Percentiles rank a stretch among this genome's conserved stretches.
These are phyloP conservation scores for Oncorhynchus mykiss DNA, from an alignment of 2,113 vertebrate genomes.

Conservation along the genomic window DNA sequence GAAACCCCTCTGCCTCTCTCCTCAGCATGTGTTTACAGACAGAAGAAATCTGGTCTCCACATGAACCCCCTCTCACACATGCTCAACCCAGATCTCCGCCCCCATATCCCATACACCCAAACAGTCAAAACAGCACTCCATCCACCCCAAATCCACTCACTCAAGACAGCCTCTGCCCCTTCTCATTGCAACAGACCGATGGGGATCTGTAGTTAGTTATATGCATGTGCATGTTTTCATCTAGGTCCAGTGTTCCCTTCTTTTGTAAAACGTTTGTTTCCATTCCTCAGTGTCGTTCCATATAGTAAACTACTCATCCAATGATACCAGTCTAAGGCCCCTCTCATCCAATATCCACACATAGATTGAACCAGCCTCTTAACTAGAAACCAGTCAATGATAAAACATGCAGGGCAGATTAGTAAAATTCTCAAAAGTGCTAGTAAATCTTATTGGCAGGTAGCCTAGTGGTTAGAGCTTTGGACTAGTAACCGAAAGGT, in stretches of 20 bases:
- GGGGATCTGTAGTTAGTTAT: conserved; percentile 13
- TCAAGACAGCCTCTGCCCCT: conserved; percentile 43
- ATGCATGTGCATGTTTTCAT: neutral
- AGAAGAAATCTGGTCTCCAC: conserved; percentile 68
- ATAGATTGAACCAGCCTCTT: neutral
- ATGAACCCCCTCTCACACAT: conserved; percentile 37
- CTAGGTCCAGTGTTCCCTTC: too few relatives aligned
- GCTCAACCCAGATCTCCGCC: conserved; percentile 41
- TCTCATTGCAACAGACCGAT: conserved; percentile 50
- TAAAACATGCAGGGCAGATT: neutral
- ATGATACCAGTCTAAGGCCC: too few relatives aligned
- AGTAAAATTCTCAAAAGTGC: neutral
- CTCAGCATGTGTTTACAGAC: conserved; percentile 41
- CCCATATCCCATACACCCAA: conserved; percentile 11
- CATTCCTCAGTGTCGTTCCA: neutral
- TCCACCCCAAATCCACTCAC: conserved; percentile 34
- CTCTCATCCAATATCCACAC: neutral
- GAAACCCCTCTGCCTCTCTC: conserved; percentile 10
- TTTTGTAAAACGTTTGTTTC: neutral
- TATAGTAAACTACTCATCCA: neutral
- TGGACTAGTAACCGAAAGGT: too few relatives aligned
- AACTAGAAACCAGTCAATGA: neutral
- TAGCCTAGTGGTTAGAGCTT: too few relatives aligned
- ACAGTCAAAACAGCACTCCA: conserved; percentile 39
- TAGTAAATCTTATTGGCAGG: too few relatives aligned